phyloP scores from a whole-genome alignment of 2,797 vertebrate species.

The Apodemus agrarius region DNA sequence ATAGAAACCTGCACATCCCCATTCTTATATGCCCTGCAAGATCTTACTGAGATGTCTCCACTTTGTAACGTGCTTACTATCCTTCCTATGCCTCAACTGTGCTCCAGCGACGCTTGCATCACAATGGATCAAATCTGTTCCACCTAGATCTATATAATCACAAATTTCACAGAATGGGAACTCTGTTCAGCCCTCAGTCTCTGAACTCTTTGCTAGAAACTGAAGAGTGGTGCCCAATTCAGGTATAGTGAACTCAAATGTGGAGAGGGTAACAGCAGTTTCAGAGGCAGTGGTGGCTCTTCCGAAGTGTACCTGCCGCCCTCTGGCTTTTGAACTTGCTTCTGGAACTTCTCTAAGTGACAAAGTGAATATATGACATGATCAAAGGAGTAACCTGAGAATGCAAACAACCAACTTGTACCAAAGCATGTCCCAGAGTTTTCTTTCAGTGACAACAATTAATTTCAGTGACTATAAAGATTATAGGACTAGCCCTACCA shows the following conservation, averaged over 20 bases:
- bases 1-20: not conserved
- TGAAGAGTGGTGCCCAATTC: not conserved
- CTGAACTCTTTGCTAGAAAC: not conserved
- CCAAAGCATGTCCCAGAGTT: conserved; percentile 1
- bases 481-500: not conserved
- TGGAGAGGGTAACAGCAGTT: not conserved
- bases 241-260: not conserved
- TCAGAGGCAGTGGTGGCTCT: not conserved
- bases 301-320: not conserved
- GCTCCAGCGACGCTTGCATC: not conserved
- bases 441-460: not conserved
- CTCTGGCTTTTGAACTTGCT: conserved; percentile 28
- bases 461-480: not conserved
- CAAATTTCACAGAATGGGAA: not conserved
- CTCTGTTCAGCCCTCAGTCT: not conserved
- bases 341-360: conserved; percentile 23
- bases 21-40: not conserved
- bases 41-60: not conserved
- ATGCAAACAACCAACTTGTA: not conserved
- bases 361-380: not conserved
- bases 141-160: not conserved
- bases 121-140: not conserved
- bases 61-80: not conserved
- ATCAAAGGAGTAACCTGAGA: conserved; percentile 35
- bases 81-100: not conserved